Evolutionary conservation across 2,888 invertebrate species (phyloP), one percentile per base, ranked within the genome.

Genomic region (Leptinotarsa haldemani): DNA sequence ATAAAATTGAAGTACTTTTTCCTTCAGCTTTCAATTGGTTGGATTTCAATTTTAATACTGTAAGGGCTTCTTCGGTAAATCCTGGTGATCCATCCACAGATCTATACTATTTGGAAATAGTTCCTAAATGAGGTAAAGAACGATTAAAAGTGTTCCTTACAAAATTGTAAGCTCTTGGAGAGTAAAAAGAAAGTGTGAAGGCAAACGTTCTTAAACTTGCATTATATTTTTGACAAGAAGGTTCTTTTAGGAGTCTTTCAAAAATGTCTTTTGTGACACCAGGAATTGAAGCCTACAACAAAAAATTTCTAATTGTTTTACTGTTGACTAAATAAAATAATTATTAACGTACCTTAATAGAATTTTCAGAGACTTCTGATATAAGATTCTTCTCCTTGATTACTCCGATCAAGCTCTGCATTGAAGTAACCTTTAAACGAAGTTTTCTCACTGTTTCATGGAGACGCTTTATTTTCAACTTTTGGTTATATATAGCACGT

Each of bases 11-110:
- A 22, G 22, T 22, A 47, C 4, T 47, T 47, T 47, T 47, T 47
- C 77, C 18, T 69, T 56, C 20, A 58, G 25, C 20, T 12, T 53
- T 20, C 30, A 18, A 18, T 30, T 15, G 1, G 48, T n/a, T n/a
- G n/a, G n/a, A 46, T 70, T 72, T 76, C 50, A 50, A 25, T 75
- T 78, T 76, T 22, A 82, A 63, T 50, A 80, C 76, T 15, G 71
- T 47, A 12, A 81, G 75, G 52, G 79, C 68, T 66, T 81, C 78
- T 52, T 71, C 40, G 4, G 74, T 71, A 18, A 74, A 76, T 0
- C 76, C 71, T 18, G 74, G 74, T 13, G 25, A n/a, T 7, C 71
- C 76, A 47, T 76, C 69, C 13, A 76, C 70, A 16, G 75, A 65
- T 52, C 46, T 63, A 47, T 76, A 77, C 76, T 73, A 76, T 61